phyloP scores from a whole-genome alignment of 2,113 vertebrate species.

The Oreotrochilus melanogaster region DNA sequence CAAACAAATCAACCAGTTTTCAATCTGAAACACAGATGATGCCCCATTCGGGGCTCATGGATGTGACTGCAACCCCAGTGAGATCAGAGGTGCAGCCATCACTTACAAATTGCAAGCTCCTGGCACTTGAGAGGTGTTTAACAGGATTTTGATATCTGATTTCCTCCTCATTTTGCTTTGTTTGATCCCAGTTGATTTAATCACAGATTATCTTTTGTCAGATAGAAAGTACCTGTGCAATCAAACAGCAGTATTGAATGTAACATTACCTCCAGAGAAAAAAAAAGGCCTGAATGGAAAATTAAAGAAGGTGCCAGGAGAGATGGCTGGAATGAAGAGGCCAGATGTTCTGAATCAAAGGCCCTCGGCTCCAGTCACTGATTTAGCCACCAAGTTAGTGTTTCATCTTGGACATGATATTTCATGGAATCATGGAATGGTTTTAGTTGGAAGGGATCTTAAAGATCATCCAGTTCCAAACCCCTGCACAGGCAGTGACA shows the following conservation, averaged over 20 bases:
- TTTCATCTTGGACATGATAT: neutral
- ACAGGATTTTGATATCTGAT: conserved; percentile 23
- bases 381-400: neutral
- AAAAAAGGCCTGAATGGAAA: neutral
- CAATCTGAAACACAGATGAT: neutral
- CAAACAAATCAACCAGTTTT: neutral
- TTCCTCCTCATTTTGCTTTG: neutral
- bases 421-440: neutral
- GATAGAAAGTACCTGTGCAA: neutral
- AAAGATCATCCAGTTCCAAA: too few species aligned
- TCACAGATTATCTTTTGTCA: conserved; percentile 1
- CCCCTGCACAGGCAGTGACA: too few species aligned
- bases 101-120: neutral
- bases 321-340: neutral
- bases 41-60: neutral
- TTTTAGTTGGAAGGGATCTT: too few species aligned
- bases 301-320: neutral
- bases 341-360: neutral
- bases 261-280: neutral
- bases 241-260: neutral
- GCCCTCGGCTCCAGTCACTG: neutral
- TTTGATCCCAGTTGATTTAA: conserved; percentile 39
- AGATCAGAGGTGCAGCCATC: neutral
- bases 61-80: neutral
- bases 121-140: neutral